These are phyloP conservation scores for Colletes collaris DNA, from an alignment of 2,888 invertebrate genomes.

Conservation along the genomic window DNA sequence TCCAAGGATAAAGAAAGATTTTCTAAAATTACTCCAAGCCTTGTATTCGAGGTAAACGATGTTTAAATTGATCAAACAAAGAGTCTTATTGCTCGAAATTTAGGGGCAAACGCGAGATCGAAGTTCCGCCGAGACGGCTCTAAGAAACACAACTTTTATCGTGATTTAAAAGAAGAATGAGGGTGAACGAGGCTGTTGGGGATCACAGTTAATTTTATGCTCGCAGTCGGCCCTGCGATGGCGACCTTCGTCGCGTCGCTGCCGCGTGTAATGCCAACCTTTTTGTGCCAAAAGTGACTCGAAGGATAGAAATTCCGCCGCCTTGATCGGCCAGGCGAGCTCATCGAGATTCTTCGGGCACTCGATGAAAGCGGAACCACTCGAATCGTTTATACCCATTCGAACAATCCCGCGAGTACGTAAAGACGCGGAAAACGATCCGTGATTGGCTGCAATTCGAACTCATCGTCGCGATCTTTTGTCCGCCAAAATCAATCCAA, in stretches of 20 bases:
- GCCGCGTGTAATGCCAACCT: conserved; percentile 55
- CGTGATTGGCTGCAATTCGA: conserved; percentile 2
- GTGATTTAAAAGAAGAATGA: conserved; percentile 20
- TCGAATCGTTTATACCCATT: neutral
- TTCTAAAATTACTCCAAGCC: too few relatives aligned
- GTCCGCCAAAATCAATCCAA: too few relatives aligned
- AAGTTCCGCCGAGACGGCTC: too few relatives aligned
- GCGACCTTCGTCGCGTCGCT: conserved; percentile 58
- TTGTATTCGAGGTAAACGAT: too few relatives aligned
- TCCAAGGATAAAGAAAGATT: too few relatives aligned
- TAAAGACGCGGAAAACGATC: too few relatives aligned
- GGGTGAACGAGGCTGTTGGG: conserved; percentile 45
- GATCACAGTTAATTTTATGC: conserved; percentile 63
- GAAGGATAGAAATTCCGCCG: conserved; percentile 37
- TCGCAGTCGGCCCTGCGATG: conserved; percentile 42
- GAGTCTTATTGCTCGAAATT: too few relatives aligned
- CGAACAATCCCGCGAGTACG: neutral
- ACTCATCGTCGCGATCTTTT: neutral
- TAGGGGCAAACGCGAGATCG: too few relatives aligned
- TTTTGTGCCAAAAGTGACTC: conserved; percentile 56
- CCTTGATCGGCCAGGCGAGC: conserved; percentile 17
- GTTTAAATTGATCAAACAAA: too few relatives aligned
- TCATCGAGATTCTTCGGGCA: conserved; percentile 1
- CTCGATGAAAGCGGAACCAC: neutral
- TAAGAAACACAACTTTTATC: neutral